A percentile compares a stretch with the other conserved stretches of the same genome.
phyloP scores from a whole-genome alignment of 2,797 vertebrate genomes.

The Myotis myotis region DNA sequence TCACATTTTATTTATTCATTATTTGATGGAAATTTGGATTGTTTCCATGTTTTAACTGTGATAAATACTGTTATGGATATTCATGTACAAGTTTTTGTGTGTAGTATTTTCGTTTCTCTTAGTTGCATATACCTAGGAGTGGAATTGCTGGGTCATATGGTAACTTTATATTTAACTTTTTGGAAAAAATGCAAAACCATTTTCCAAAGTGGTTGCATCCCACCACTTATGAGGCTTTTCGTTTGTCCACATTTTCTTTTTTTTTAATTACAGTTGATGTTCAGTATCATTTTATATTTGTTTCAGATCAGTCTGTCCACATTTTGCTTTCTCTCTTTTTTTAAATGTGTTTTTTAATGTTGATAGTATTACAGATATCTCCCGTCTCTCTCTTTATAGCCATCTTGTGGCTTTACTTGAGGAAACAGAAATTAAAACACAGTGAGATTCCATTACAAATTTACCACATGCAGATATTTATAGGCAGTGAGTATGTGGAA shows the following conservation, averaged over 20 bases:
- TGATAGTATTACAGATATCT: no score
- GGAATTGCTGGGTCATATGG: not conserved
- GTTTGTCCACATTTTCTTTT: not conserved
- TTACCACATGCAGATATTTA: not conserved
- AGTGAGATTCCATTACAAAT: not conserved
- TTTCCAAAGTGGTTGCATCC: not conserved
- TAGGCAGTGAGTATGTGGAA: not conserved
- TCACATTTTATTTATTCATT: not conserved
- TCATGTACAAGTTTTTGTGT: not conserved
- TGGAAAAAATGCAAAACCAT: not conserved
- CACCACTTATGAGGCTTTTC: not conserved
- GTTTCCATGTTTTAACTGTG: not conserved
- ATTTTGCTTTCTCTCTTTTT: not conserved
- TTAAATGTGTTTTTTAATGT: no score
- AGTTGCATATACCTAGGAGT: not conserved
- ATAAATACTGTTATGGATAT: not conserved
- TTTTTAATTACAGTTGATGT: not conserved
- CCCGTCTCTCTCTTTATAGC: not conserved
- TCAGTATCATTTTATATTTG: not conserved
- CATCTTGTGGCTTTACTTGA: not conserved
- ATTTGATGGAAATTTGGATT: not conserved
- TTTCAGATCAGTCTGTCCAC: not conserved
- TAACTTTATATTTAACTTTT: not conserved
- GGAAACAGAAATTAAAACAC: conserved; percentile 21
- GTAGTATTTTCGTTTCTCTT: not conserved